phyloP scores from a whole-genome alignment of 2,113 vertebrate genomes.

The Theropithecus gelada region DNA sequence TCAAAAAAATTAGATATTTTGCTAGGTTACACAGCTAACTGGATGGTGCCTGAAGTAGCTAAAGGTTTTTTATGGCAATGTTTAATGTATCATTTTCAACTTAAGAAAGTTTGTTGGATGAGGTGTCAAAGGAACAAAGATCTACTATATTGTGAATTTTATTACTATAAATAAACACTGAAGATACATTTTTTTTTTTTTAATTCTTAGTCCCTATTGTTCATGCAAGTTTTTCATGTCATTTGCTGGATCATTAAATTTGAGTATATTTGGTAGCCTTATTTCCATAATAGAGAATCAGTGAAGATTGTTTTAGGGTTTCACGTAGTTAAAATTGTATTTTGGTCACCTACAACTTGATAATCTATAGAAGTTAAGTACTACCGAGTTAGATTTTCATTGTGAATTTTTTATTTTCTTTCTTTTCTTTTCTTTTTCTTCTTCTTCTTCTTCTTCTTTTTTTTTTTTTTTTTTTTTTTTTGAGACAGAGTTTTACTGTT shows the following conservation, averaged over 20 bases:
- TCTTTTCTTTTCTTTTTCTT: no score
- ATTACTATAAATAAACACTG: background rate
- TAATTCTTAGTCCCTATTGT: background rate
- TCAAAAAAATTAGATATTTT: conserved; percentile 38
- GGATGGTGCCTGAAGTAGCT: background rate
- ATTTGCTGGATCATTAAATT: conserved; percentile 7
- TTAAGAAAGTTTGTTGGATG: background rate
- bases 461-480: no score
- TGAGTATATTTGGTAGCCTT: conserved; percentile 1
- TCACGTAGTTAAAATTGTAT: background rate
- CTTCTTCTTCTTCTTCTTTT: no score
- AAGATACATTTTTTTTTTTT: background rate
- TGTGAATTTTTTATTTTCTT: background rate
- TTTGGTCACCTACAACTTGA: background rate
- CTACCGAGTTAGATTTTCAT: background rate
- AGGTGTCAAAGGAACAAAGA: background rate
- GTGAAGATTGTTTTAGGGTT: background rate
- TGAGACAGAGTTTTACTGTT: no score
- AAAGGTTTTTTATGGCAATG: background rate
- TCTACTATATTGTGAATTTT: background rate
- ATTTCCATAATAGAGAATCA: conserved; percentile 16
- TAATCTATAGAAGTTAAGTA: background rate
- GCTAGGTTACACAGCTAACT: background rate
- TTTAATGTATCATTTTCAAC: background rate
- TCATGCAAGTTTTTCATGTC: background rate